Conservation (phyloP, 2,797 vertebrate species). For the Pyrocephalus nanus region DNA sequence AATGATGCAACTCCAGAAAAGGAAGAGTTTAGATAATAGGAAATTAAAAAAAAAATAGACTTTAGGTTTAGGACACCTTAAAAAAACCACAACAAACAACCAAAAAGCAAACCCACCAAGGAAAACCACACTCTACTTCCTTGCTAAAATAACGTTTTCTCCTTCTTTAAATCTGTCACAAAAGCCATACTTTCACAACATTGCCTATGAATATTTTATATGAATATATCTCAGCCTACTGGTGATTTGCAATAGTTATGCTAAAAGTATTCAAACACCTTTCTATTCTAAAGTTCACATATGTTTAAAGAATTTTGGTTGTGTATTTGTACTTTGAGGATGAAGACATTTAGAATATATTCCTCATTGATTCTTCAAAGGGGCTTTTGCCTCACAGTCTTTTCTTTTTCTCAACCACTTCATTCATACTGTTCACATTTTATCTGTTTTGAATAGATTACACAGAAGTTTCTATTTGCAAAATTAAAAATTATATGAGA, state of each 20-base stretch:
- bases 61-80: not conserved
- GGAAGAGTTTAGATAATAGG: not conserved
- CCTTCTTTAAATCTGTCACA: not conserved
- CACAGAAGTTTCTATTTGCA: not conserved
- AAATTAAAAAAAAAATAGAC: not conserved
- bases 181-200: not conserved
- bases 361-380: not conserved
- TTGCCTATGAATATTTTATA: not conserved
- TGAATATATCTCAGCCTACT: not conserved
- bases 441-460: not conserved
- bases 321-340: not conserved
- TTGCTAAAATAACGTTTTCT: not conserved
- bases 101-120: not conserved
- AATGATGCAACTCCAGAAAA: not conserved
- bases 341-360: not conserved
- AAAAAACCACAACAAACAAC: not conserved
- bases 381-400: not conserved
- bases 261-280: not conserved
- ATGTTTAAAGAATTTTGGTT: not conserved
- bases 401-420: not conserved
- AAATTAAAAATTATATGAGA: not conserved
- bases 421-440: not conserved
- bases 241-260: not conserved
- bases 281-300: not conserved
- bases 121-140: fast-evolving